Conservation (phyloP, 2,797 vertebrate species). For the Phalloptychus januarius region DNA sequence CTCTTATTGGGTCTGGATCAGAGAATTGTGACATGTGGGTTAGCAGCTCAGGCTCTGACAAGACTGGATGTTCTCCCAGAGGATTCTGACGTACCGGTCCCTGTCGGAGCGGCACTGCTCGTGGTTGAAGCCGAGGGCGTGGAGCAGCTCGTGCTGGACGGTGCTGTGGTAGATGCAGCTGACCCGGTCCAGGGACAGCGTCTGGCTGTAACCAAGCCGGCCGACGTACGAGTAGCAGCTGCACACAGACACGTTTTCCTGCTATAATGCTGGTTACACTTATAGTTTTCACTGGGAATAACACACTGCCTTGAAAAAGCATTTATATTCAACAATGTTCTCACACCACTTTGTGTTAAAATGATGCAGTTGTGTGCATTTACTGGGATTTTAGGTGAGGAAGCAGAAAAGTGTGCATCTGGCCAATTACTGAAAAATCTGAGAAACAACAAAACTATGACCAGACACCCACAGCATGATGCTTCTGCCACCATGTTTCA, state of each 20-base stretch:
- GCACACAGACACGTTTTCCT: neutral
- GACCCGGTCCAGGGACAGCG: conserved; percentile 55
- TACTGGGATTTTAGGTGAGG: neutral
- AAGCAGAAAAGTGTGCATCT: neutral
- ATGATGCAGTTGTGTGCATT: neutral
- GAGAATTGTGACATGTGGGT: neutral
- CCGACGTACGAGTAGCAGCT: conserved; percentile 66
- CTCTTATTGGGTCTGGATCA: neutral
- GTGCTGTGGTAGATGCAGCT: conserved; percentile 76
- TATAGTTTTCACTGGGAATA: neutral
- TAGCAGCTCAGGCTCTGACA: conserved; percentile 22
- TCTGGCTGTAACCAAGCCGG: conserved; percentile 47
- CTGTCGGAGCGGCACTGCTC: conserved; percentile 78
- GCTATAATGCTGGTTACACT: neutral
- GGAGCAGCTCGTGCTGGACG: conserved; percentile 77
- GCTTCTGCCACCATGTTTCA: neutral
- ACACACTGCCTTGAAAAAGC: neutral
- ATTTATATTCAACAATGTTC: neutral
- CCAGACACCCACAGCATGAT: neutral
- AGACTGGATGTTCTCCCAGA: conserved; percentile 61
- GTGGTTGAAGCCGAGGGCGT: conserved; percentile 80
- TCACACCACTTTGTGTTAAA: neutral
- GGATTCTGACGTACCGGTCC: conserved; percentile 71
- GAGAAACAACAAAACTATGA: neutral
- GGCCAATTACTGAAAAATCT: neutral